phyloP scores from a whole-genome alignment of 2,797 vertebrate genomes.

The Labroides dimidiatus region DNA sequence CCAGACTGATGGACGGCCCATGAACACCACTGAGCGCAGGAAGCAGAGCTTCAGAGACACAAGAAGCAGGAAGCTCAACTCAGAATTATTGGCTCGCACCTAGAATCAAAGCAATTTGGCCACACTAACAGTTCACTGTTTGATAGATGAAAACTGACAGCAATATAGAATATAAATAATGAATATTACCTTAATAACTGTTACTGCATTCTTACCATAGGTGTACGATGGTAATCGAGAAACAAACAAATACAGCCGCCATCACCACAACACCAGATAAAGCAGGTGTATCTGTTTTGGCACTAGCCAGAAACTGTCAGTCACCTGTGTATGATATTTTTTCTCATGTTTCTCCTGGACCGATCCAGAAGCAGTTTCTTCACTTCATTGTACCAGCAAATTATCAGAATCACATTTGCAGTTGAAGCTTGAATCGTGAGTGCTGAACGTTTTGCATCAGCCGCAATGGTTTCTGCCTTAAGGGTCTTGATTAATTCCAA shows the following conservation, averaged over 20 bases:
- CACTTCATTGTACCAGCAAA: constrained; percentile 79
- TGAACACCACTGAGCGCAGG: constrained; percentile 68
- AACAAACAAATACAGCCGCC: constrained; percentile 79
- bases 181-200: too few relatives aligned
- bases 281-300: constrained; percentile 69
- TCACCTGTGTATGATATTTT: constrained; percentile 53
- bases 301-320: constrained; percentile 83
- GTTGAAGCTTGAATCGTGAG: constrained; percentile 74
- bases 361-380: constrained; percentile 77
- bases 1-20: constrained; percentile 59
- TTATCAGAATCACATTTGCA: constrained; percentile 80
- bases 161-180: too few relatives aligned
- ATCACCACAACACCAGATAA: constrained; percentile 72
- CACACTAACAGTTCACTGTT: too few relatives aligned
- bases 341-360: constrained; percentile 74
- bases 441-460: constrained; percentile 70
- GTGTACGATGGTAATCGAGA: constrained; percentile 76
- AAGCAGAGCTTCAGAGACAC: constrained; percentile 62
- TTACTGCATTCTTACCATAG: constrained; percentile 78
- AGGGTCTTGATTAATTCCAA: constrained; percentile 80
- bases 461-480: constrained; percentile 66
- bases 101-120: too few relatives aligned
- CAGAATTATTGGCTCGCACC: constrained; percentile 82
- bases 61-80: constrained; percentile 81
- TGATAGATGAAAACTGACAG: too few relatives aligned